Evolutionary conservation across 2,888 invertebrate genomes (phyloP), one percentile per base, ranked within the genome.

Genomic region (Coremacera marginata): DNA sequence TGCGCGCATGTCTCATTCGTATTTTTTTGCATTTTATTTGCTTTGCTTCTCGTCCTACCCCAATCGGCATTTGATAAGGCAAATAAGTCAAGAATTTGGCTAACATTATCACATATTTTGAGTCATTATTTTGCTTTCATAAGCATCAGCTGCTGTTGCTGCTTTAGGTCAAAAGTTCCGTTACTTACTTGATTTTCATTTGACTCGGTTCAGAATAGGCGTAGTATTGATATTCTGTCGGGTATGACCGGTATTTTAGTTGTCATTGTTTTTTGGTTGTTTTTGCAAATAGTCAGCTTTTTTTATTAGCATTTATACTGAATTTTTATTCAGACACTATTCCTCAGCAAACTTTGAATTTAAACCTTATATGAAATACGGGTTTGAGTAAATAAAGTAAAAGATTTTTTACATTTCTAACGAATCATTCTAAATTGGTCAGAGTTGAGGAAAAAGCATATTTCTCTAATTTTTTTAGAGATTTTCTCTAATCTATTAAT

Each of bases 211-310:
- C 37, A 34, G n/a, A 19, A 60, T 5, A 34, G 11, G 4, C 31
- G 19, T 34, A 65, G 37, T 19, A 65, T 3, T 65, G 9, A 4
- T n/a, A 65, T n/a, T 37, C 2, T 49, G 62, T 62, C 27, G 73
- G 63, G 51, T 63, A 51, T 63, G 25, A 63, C 73, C 63, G 63
- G 51, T 51, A 52, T 63, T 73, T 63, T 5, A 60, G 22, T 14
- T 22, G 34, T n/a, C 14, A 5, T 65, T 34, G 14, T n/a, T 65
- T n/a, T 65, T 1, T 11, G 8, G 52, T 52, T n/a, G 16, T 5
- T 52, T 19, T 52, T n/a, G n/a, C 52, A 52, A 37, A 37, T 37
- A 4, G 37, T 37, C 8, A 4, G 37, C 37, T 5, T 37, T 37
- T 37, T 37, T 31, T 31, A 31, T 31, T 31, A 4, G 31, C 5